Evolutionary conservation across 2,797 vertebrate genomes (phyloP).

Genomic region (Oryzias dopingdopingensis): DNA sequence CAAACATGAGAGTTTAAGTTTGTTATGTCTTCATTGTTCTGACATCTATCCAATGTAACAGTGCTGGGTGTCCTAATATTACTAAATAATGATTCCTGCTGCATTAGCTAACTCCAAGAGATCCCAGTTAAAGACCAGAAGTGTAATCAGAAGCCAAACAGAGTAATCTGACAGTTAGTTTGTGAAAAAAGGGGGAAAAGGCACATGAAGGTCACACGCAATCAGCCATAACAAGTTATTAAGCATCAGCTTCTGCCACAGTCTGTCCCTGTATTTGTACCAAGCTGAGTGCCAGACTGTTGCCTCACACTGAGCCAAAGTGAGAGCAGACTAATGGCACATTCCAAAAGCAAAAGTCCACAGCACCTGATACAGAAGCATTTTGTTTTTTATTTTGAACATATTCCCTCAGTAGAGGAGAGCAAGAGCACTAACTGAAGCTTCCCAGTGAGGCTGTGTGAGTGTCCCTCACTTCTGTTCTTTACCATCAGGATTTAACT

Average conservation of each 20-base stretch:
- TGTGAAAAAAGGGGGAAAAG: conserved; percentile 29
- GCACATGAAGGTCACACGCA: conserved; percentile 49
- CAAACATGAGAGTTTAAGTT: no score
- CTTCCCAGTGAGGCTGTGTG: conserved; percentile 4
- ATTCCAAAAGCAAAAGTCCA: conserved; percentile 45
- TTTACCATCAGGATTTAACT: neutral
- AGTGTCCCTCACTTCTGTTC: conserved; percentile 10
- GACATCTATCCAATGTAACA: no score
- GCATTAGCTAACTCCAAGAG: no score
- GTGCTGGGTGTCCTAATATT: no score
- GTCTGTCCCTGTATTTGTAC: conserved; percentile 40
- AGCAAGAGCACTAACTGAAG: neutral
- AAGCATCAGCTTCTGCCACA: conserved; percentile 27
- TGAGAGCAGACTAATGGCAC: conserved; percentile 35
- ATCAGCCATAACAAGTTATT: conserved; percentile 42
- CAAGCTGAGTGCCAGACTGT: conserved; percentile 37
- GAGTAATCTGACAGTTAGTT: conserved; percentile 11
- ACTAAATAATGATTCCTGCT: no score
- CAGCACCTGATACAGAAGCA: conserved; percentile 2
- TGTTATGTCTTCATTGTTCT: no score
- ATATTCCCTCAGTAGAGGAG: conserved; percentile 2
- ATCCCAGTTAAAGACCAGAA: no score
- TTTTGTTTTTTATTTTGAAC: conserved; percentile 15
- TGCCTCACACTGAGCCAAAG: conserved; percentile 29
- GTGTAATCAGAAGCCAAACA: conserved; percentile 8